Conservation (phyloP, 1,140 invertebrate genomes). For the Chymomyza costata region DNA sequence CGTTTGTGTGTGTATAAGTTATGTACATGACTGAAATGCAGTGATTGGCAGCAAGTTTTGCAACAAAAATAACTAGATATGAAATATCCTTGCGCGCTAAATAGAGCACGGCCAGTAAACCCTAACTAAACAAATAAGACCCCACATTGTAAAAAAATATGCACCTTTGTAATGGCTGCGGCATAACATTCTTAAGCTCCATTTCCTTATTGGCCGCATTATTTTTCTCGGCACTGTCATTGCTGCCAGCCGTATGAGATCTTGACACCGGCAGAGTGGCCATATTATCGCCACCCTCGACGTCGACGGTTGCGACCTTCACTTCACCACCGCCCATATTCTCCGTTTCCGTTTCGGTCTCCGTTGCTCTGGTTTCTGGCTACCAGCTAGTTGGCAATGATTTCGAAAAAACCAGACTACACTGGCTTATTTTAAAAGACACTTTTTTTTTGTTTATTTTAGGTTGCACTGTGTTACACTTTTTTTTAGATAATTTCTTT, state of each 20-base stretch:
- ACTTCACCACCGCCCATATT: slow-evolving; percentile 85
- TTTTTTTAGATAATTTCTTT: slow-evolving; percentile 9
- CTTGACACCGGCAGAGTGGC: slow-evolving; percentile 87
- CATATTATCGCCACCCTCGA: slow-evolving; percentile 88
- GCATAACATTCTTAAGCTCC: slow-evolving; percentile 88
- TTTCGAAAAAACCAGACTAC: slow-evolving; percentile 9
- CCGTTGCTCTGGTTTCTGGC: slow-evolving; percentile 48
- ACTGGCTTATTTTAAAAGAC: not conserved
- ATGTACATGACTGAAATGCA: too few species aligned
- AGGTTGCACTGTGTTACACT: slow-evolving; percentile 2
- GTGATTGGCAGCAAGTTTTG: too few species aligned
- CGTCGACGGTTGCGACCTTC: slow-evolving; percentile 89
- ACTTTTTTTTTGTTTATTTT: slow-evolving; percentile 1
- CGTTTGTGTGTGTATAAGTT: not conserved
- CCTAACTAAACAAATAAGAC: too few species aligned
- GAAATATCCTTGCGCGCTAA: too few species aligned
- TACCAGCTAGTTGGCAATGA: slow-evolving; percentile 17
- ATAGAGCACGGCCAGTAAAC: too few species aligned
- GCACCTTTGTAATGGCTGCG: slow-evolving; percentile 87
- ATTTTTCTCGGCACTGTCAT: slow-evolving; percentile 85
- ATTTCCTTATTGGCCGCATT: slow-evolving; percentile 90
- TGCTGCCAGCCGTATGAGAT: slow-evolving; percentile 79
- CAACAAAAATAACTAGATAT: too few species aligned
- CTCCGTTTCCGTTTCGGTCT: slow-evolving; percentile 64
- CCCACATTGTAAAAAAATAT: too few species aligned